These are phyloP conservation scores for Drosophila pseudoobscura DNA, from an alignment of 1,140 invertebrate genomes.

Conservation along the genomic window DNA sequence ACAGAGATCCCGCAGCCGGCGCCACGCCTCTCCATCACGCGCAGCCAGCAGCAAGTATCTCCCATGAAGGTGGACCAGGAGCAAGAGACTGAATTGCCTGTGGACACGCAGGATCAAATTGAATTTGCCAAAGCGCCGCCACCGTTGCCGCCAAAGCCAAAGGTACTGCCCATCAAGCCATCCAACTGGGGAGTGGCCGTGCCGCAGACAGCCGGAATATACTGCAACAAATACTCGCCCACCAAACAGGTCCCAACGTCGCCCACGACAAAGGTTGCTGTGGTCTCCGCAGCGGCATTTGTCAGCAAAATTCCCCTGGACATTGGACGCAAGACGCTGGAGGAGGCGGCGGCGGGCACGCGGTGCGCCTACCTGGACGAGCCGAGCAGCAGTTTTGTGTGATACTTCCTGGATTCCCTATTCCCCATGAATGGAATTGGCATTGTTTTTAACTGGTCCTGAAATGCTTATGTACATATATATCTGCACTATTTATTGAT, in stretches of 20 bases:
- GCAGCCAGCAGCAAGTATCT: conserved; percentile 54
- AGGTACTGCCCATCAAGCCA: conserved; percentile 85
- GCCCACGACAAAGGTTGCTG: conserved; percentile 20
- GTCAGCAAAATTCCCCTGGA: conserved; percentile 61
- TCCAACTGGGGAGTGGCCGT: conserved; percentile 84
- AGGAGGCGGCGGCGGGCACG: conserved; percentile 50
- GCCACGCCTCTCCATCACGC: conserved; percentile 73
- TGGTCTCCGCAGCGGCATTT: conserved; percentile 48
- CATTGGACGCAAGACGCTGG: conserved; percentile 59
- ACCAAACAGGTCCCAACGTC: conserved; percentile 48
- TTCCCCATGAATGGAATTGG: conserved; percentile 11
- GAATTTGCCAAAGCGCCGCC: conserved; percentile 83
- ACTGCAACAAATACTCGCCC: conserved; percentile 70
- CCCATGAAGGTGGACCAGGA: conserved; percentile 73
- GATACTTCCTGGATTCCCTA: conserved; percentile 18
- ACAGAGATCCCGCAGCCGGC: conserved; percentile 74
- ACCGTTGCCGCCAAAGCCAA: conserved; percentile 86
- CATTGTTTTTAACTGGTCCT: conserved; percentile 18
- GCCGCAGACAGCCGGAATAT: conserved; percentile 44
- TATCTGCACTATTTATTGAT: conserved; percentile 63
- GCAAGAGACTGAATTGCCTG: conserved; percentile 44
- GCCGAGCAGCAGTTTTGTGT: conserved; percentile 87
- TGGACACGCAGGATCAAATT: conserved; percentile 36
- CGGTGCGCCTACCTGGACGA: conserved; percentile 85
- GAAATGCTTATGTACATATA: conserved; percentile 32